Base-by-base conservation (phyloP, 2,888 invertebrate species). In the Drosophila rubida region DNA sequence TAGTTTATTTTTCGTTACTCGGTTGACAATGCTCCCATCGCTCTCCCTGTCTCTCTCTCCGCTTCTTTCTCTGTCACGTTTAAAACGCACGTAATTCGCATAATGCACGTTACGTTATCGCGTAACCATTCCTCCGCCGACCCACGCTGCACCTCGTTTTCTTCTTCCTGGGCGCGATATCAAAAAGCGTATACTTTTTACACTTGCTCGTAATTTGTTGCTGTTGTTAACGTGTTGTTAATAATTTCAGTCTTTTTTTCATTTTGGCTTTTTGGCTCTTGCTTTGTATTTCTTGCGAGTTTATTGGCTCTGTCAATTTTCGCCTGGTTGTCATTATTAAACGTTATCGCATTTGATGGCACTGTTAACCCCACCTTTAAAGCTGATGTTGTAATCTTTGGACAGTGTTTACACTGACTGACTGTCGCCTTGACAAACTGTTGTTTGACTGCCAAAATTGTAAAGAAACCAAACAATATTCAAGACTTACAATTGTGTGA, bases 31-130 rank as follows among this genome's bases (percentile, higher is more conserved):
- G 49, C 48, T 53, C 50, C 25, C 37, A 49, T 41, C 45, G 62
- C 27, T 66, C 41, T 45, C 13, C 63, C 32, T 46, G 32, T 59
- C 32, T 50, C 11, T 45, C 16, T 11, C 22, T 45, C 46, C 60
- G 0, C 1, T n/a, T 19, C 45, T 55, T 58, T 61, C 23, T 53
- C 55, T 66, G 59, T 53, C 64, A 61, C 66, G 30, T 59, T 61
- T 42, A 42, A 64, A 41, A 64, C 69, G 69, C 83, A 84, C 84
- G 84, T 87, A 85, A 74, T 77, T 75, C 87, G 65, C 82, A 85
- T 85, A 85, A 85, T 79, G 68, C 73, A 69, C 69, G 55, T 77
- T 82, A 75, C 73, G 75, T 85, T 85, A 82, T 68, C 76, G 67
- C 76, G 63, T 76, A 66, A 76, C 49, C 19, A 32, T 7, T 4